These are phyloP conservation scores for Sycophila texana DNA, from an alignment of 2,888 invertebrate species.

Conservation along the genomic window DNA sequence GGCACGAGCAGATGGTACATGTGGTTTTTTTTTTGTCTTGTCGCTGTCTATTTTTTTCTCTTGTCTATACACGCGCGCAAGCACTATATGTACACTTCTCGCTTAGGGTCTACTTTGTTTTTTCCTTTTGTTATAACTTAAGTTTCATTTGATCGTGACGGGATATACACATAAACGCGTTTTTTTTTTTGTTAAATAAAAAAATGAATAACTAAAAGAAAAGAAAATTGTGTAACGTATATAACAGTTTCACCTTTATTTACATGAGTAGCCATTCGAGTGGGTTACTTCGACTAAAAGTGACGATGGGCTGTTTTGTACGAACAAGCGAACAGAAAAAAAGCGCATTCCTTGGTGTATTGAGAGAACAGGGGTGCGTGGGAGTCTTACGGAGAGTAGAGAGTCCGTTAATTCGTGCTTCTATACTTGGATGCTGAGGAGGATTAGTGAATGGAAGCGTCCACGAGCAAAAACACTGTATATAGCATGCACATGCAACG, in stretches of 20 bases:
- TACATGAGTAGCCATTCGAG: too few relatives aligned
- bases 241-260: too few relatives aligned
- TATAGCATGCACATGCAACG: slow-evolving; percentile 60
- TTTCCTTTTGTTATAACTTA: background rate
- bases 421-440: too few relatives aligned
- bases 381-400: slow-evolving; percentile 3
- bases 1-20: background rate
- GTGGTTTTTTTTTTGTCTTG: background rate
- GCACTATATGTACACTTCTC: background rate
- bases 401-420: background rate
- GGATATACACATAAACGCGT: background rate
- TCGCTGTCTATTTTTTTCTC: background rate
- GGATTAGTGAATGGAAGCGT: background rate
- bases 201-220: background rate
- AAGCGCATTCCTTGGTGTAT: background rate
- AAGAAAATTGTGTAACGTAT: background rate
- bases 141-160: background rate
- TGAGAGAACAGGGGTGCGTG: background rate
- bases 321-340: slow-evolving; percentile 3
- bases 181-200: background rate
- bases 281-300: background rate
- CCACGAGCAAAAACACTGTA: background rate
- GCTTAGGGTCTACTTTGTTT: background rate
- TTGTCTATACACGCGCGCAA: background rate
- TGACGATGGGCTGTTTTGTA: background rate